These are phyloP conservation scores for Hyperoplus lanceolatus DNA, from an alignment of 2,797 vertebrate genomes.

Conservation along the genomic window DNA sequence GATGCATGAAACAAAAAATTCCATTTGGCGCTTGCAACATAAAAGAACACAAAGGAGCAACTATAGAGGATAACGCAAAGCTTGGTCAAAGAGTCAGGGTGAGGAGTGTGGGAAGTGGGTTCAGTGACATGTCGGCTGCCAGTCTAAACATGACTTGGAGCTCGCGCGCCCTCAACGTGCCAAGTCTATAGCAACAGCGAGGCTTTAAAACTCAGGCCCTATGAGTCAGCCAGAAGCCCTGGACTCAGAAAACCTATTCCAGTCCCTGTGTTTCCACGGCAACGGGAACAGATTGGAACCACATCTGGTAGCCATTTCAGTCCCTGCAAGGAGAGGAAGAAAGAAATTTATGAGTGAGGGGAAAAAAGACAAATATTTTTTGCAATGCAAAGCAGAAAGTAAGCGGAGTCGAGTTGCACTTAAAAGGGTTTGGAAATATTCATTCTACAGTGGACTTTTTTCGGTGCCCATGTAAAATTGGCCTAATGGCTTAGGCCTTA, in stretches of 20 bases:
- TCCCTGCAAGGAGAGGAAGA: slow-evolving; percentile 83
- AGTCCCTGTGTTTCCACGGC: slow-evolving; percentile 85
- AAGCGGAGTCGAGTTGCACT: slow-evolving; percentile 84
- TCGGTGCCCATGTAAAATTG: slow-evolving; percentile 28
- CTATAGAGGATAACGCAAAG: slow-evolving; percentile 55
- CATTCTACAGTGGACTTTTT: slow-evolving; percentile 55
- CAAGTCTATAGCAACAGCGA: slow-evolving; percentile 79
- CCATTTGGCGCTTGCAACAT: slow-evolving; percentile 23
- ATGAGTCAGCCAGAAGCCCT: slow-evolving; percentile 79
- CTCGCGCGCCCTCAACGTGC: slow-evolving; percentile 60
- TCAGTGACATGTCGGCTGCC: slow-evolving; percentile 79
- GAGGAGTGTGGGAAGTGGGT: slow-evolving; percentile 64
- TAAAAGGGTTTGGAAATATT: slow-evolving; percentile 77
- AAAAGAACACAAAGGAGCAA: slow-evolving; percentile 56
- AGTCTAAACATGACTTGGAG: slow-evolving; percentile 83
- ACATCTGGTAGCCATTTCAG: slow-evolving; percentile 98
- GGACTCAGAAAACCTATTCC: slow-evolving; percentile 83
- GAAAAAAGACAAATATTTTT: slow-evolving; percentile 92
- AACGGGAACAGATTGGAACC: slow-evolving; percentile 90
- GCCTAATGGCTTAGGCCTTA: slow-evolving; percentile 35
- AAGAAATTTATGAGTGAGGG: slow-evolving; percentile 92
- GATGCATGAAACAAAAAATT: slow-evolving; percentile 52
- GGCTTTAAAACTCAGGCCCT: slow-evolving; percentile 76
- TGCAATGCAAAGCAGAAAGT: slow-evolving; percentile 94
- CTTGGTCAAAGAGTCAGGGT: slow-evolving; percentile 57